phyloP scores from a whole-genome alignment of 2,888 invertebrate genomes.

The Esperia sulphurella region DNA sequence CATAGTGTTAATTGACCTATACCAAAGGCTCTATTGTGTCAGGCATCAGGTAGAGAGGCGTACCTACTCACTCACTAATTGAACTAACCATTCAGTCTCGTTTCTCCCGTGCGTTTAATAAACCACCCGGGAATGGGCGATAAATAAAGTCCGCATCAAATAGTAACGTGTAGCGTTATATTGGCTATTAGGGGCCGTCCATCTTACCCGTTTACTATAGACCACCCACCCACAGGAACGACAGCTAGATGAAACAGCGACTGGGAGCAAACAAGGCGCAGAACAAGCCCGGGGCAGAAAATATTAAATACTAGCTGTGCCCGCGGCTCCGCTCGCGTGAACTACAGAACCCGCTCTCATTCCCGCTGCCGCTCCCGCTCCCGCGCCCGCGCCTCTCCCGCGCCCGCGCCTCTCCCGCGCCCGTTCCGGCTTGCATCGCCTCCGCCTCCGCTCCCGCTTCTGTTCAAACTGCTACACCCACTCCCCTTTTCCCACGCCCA shows the following conservation, averaged over 20 bases:
- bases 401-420: too few species aligned
- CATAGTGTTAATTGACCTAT: too few species aligned
- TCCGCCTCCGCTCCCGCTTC: too few species aligned
- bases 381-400: too few species aligned
- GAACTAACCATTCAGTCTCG: background rate
- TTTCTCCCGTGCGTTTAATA: conserved; percentile 3
- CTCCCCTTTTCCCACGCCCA: too few species aligned
- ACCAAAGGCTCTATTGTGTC: background rate
- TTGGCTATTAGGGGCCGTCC: conserved; percentile 5
- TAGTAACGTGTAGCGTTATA: conserved; percentile 4
- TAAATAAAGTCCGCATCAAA: conserved; percentile 5
- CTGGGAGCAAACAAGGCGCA: background rate
- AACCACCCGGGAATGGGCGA: conserved; percentile 1
- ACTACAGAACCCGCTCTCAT: too few species aligned
- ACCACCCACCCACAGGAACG: background rate
- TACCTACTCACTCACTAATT: background rate
- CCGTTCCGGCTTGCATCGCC: too few species aligned
- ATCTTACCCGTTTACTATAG: background rate
- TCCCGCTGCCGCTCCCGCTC: too few species aligned
- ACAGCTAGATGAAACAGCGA: background rate
- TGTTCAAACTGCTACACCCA: too few species aligned
- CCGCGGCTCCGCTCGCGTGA: too few species aligned
- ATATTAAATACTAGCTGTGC: too few species aligned
- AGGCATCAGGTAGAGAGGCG: background rate
- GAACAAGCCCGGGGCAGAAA: background rate